Percentiles rank a stretch among this genome's conserved stretches.
phyloP scores from a whole-genome alignment of 2,797 vertebrate species.

The Labroides dimidiatus region DNA sequence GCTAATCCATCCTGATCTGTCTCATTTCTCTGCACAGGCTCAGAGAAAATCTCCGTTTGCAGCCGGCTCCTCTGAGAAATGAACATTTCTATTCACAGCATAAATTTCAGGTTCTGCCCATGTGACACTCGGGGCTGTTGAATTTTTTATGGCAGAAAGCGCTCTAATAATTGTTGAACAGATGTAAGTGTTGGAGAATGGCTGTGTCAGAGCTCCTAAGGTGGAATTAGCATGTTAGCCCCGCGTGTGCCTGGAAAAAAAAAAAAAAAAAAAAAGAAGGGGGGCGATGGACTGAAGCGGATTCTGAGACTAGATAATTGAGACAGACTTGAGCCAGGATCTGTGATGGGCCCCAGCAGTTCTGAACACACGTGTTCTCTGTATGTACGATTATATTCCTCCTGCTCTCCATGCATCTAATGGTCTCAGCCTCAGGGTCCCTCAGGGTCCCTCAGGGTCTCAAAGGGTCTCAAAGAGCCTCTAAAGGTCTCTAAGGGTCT shows the following conservation, averaged over 20 bases:
- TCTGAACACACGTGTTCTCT: conserved; percentile 40
- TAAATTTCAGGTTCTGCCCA: conserved; percentile 98
- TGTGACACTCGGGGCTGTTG: conserved; percentile 96
- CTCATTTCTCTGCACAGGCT: conserved; percentile 85
- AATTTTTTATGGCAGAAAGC: conserved; percentile 99
- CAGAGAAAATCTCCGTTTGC: conserved; percentile 92
- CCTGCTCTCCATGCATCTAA: conserved; percentile 31
- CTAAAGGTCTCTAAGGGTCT: no score
- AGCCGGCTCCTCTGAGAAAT: conserved; percentile 91
- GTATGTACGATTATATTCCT: conserved; percentile 45
- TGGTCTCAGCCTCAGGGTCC: conserved; percentile 17
- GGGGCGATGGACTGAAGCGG: conserved; percentile 52
- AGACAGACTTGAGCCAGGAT: conserved; percentile 38
- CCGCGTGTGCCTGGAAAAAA: conserved; percentile 72
- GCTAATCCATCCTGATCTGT: conserved; percentile 23
- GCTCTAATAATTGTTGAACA: conserved; percentile 99
- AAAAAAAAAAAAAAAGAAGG: background rate
- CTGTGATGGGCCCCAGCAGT: conserved; percentile 40
- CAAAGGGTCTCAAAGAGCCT: no score
- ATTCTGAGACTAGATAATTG: conserved; percentile 61
- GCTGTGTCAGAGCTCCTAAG: conserved; percentile 94
- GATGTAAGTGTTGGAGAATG: conserved; percentile 97
- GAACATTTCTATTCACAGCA: conserved; percentile 97
- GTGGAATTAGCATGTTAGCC: conserved; percentile 97
- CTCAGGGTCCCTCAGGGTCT: conserved; percentile 1